phyloP scores from a whole-genome alignment of 53 echinoderm and acorn worm species.

The Holothuria scabra region DNA sequence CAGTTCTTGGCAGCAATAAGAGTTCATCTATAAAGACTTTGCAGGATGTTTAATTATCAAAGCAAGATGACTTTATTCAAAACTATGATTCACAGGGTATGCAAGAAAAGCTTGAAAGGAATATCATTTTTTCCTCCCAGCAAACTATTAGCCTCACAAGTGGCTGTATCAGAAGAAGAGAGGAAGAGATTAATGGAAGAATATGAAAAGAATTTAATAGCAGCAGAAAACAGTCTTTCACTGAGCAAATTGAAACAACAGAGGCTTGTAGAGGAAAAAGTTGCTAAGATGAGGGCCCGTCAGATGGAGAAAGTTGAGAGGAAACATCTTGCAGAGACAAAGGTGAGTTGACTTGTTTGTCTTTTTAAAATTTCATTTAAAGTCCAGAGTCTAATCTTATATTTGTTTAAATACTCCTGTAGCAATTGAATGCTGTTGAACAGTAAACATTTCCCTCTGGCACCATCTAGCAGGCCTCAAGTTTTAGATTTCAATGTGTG shows the following conservation, averaged over 20 bases:
- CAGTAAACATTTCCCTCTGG: too few relatives aligned
- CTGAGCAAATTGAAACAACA: constrained; percentile 85
- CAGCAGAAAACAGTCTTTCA: constrained; percentile 83
- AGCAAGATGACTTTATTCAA: too few relatives aligned
- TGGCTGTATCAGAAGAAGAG: constrained; percentile 90
- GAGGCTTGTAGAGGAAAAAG: constrained; percentile 86
- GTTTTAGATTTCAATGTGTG: too few relatives aligned
- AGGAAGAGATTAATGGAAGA: constrained; percentile 80
- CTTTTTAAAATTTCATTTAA: background rate
- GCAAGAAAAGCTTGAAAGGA: too few relatives aligned
- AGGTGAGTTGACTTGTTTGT: constrained; percentile 44
- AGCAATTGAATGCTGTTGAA: background rate
- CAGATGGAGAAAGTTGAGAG: constrained; percentile 81
- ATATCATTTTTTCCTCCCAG: constrained; percentile 36
- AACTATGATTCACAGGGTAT: too few relatives aligned
- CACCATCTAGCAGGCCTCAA: too few relatives aligned
- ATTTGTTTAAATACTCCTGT: background rate
- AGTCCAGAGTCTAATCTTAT: too few relatives aligned
- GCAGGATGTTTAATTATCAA: too few relatives aligned
- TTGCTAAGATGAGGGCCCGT: constrained; percentile 66
- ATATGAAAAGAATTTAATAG: constrained; percentile 90
- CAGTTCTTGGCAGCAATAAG: too few relatives aligned
- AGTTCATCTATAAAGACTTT: too few relatives aligned
- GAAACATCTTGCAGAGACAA: constrained; percentile 77
- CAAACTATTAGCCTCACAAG: constrained; percentile 81